Evolutionary conservation across 2,113 vertebrate species (phyloP).

Genomic region (Pleuronectes platessa): DNA sequence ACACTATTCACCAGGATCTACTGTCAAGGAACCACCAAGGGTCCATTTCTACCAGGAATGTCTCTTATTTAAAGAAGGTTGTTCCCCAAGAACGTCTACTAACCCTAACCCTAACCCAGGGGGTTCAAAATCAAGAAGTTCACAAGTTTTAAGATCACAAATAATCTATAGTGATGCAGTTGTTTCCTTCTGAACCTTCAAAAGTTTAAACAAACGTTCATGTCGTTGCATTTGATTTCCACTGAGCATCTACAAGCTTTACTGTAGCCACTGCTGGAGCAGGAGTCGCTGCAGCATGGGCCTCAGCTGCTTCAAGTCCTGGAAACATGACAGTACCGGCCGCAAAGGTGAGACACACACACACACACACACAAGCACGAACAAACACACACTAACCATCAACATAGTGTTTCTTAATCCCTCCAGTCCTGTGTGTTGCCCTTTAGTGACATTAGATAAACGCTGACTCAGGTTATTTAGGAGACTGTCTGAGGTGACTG

Average conservation of each 20-base stretch:
- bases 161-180: not conserved
- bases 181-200: not conserved
- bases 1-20: not conserved
- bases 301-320: constrained; percentile 86
- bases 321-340: constrained; percentile 80
- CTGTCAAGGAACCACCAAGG: not conserved
- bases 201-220: too few relatives aligned
- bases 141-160: not conserved
- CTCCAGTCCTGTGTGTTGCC: not conserved
- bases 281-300: constrained; percentile 78
- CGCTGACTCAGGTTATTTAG: constrained; percentile 45
- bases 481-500: not conserved
- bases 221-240: too few relatives aligned
- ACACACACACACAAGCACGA: constrained; percentile 28
- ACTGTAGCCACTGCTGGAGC: not conserved
- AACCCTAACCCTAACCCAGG: too few relatives aligned
- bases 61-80: too few relatives aligned
- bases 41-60: not conserved
- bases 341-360: constrained; percentile 77
- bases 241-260: not conserved
- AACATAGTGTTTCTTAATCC: constrained; percentile 29
- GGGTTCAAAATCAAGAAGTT: too few relatives aligned
- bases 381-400: constrained; percentile 28
- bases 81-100: too few relatives aligned
- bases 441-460: constrained; percentile 32